Evolutionary conservation across 2,113 vertebrate genomes (phyloP), one percentile per base, ranked within the genome.

Genomic region (Sapayoa aenigma): DNA sequence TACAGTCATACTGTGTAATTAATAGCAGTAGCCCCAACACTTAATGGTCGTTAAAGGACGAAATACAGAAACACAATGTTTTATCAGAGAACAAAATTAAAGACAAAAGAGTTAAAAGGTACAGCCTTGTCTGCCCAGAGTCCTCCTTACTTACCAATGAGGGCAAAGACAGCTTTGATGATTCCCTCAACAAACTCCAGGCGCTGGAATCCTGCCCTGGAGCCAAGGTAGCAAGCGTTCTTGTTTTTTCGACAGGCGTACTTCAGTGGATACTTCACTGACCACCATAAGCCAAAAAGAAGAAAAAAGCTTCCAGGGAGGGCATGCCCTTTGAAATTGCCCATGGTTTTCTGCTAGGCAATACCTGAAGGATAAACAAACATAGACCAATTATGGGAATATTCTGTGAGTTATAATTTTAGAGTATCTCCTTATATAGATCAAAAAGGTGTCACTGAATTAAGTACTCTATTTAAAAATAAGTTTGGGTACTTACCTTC

Each of bases 311-410:
- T 98, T 50, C 99, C 99, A 42, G 99, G 99, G 22, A 99, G 97
- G 4, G 98, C 98, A 33, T 99, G 99, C 18, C 99, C 99, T 97
- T 98, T 98, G 97, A 99, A 99, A 97, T 97, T 99, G 39, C 98
- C 99, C 99, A 99, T 99, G 72, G 63, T 94, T 78, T 68, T 42
- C 89, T 93, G 90, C 63, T 65, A 87, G 83, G 28, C 20, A 17
- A 50, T 44, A 92, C 62, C 95, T 96, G 92, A 47, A 55, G 30
- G 47, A 73, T 75, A 90, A 95, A 58, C 46, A 86, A 81, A 84
- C 37, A 41, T 14, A 78, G 18, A 41, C 2, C 0, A 0, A 23
- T 74, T 56, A 83, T 17, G 30, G 19, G 14, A 92, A 62, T 12
- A 62, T 11, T 35, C 28, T 18, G 15, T n/a, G 75, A 8, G 35